Conservation (phyloP, 2,797 vertebrate genomes). For the Carduelis carduelis region DNA sequence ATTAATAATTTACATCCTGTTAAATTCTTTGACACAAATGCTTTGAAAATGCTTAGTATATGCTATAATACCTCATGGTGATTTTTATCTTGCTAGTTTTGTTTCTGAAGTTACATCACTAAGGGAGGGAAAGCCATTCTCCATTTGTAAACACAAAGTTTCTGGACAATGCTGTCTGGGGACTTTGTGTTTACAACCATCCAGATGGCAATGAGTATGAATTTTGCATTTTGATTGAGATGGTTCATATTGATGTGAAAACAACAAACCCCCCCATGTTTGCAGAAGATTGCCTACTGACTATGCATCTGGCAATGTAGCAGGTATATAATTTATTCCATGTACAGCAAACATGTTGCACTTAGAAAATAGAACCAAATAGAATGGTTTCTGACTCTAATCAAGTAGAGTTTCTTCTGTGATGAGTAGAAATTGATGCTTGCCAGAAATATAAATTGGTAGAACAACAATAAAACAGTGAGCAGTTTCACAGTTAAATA, state of each 20-base stretch:
- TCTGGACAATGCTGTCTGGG: fast-evolving
- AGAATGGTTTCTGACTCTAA: background rate
- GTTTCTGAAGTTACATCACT: background rate
- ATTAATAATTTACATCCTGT: background rate
- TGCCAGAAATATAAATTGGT: background rate
- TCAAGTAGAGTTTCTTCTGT: background rate
- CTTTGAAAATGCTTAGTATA: background rate
- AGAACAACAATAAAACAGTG: background rate
- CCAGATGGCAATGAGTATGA: constrained; percentile 15
- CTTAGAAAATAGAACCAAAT: background rate
- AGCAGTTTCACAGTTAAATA: background rate
- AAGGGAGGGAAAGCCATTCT: background rate
- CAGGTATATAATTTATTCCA: background rate
- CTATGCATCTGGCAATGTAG: background rate
- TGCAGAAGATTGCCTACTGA: background rate
- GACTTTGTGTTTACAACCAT: background rate
- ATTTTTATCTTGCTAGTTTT: background rate
- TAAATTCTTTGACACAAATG: background rate
- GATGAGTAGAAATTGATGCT: background rate
- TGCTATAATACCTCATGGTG: background rate
- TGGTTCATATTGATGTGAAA: background rate
- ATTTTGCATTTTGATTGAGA: constrained; percentile 20
- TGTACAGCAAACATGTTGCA: background rate
- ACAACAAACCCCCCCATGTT: background rate
- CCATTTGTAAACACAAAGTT: background rate